phyloP scores from a whole-genome alignment of 2,888 invertebrate species.

The Ceratothoa steindachneri region DNA sequence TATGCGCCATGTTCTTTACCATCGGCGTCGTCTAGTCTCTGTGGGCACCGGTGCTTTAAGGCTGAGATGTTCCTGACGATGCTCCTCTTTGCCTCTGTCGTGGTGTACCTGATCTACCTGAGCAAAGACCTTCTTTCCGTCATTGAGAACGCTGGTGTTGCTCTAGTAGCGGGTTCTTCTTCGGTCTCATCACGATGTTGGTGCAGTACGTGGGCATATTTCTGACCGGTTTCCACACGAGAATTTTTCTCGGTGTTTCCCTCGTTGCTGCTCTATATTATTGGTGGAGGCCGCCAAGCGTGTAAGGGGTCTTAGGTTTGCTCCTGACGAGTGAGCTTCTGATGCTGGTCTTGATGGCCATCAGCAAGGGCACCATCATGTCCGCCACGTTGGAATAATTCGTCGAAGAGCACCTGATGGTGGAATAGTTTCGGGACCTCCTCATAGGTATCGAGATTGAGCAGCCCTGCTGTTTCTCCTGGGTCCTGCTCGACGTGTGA shows the following conservation, averaged over 20 bases:
- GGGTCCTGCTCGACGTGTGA: constrained; percentile 70
- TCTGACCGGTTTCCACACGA: constrained; percentile 74
- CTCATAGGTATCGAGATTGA: constrained; percentile 47
- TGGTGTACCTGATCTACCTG: constrained; percentile 74
- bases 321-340: constrained; percentile 65
- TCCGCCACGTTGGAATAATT: constrained; percentile 70
- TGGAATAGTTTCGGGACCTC: constrained; percentile 40
- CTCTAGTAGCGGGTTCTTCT: constrained; percentile 67
- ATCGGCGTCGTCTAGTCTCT: constrained; percentile 80
- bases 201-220: constrained; percentile 77
- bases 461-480: constrained; percentile 67
- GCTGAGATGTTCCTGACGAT: constrained; percentile 83
- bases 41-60: constrained; percentile 80
- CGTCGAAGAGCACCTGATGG: constrained; percentile 59
- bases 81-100: constrained; percentile 74
- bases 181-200: constrained; percentile 74
- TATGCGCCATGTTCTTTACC: constrained; percentile 68
- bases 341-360: constrained; percentile 67
- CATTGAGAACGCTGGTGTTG: constrained; percentile 64
- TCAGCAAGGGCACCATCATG: constrained; percentile 72
- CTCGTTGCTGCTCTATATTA: constrained; percentile 56
- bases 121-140: constrained; percentile 74
- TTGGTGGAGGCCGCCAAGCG: constrained; percentile 56
- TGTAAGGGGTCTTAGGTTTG: constrained; percentile 68
- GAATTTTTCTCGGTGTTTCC: constrained; percentile 61